Conservation (phyloP, 2,888 invertebrate species). For the Dorcus hopei region DNA sequence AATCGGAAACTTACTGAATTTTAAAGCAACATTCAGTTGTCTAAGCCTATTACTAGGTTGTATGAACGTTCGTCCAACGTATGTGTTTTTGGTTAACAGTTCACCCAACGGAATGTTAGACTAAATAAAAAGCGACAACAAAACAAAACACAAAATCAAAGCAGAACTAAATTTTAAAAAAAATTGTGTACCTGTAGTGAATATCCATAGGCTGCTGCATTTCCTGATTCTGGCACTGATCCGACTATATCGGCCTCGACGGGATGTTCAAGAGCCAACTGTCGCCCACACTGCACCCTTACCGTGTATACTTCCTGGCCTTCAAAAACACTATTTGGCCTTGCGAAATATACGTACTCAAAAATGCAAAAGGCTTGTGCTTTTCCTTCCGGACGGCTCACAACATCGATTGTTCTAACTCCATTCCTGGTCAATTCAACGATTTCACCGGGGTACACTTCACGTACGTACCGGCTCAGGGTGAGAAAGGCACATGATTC, state of each 20-base stretch:
- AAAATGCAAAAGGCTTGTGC: constrained; percentile 96
- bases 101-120: constrained; percentile 89
- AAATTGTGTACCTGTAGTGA: constrained; percentile 68
- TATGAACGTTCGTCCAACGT: constrained; percentile 97
- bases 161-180: background rate
- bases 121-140: constrained; percentile 49
- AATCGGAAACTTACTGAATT: constrained; percentile 65
- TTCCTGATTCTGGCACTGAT: constrained; percentile 95
- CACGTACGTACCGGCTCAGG: constrained; percentile 85
- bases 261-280: constrained; percentile 86
- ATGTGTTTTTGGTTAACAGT: constrained; percentile 92
- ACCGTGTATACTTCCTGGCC: constrained; percentile 96
- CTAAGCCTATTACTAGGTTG: constrained; percentile 89
- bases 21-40: constrained; percentile 91
- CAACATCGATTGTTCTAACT: constrained; percentile 79
- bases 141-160: constrained; percentile 4
- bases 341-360: constrained; percentile 98
- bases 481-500: constrained; percentile 96
- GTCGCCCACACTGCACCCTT: constrained; percentile 86
- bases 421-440: constrained; percentile 88
- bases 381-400: constrained; percentile 74
- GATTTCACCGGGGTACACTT: constrained; percentile 94
- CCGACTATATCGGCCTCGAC: constrained; percentile 94
- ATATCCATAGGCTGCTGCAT: constrained; percentile 95
- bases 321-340: constrained; percentile 94